phyloP scores from a whole-genome alignment of 2,113 vertebrate species.

The Hystrix brachyura region DNA sequence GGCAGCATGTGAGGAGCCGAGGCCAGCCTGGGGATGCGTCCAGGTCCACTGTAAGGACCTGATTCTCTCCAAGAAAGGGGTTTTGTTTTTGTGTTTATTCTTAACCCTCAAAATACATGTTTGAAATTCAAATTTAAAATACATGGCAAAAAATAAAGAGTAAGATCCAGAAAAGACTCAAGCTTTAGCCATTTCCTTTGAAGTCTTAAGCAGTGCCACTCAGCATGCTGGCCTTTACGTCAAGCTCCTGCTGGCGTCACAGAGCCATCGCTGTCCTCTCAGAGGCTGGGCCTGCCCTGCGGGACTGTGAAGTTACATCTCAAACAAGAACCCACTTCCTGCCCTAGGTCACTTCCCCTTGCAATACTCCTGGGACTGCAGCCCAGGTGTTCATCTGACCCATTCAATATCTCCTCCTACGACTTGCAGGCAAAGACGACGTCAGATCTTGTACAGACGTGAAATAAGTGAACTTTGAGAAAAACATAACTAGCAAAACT shows the following conservation, averaged over 20 bases:
- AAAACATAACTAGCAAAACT: background rate
- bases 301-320: background rate
- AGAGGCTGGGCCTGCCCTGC: background rate
- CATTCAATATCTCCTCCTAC: background rate
- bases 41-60: background rate
- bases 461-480: background rate
- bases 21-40: background rate
- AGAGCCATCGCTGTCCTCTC: background rate
- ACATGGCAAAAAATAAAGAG: background rate
- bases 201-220: background rate
- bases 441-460: background rate
- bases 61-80: background rate
- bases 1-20: rapidly evolving
- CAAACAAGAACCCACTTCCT: background rate
- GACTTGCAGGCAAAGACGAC: background rate
- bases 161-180: background rate
- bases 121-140: background rate
- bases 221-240: background rate
- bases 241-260: background rate
- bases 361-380: background rate
- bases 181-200: background rate
- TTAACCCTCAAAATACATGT: background rate
- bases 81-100: background rate
- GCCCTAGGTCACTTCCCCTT: background rate
- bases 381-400: background rate